A percentile compares a stretch with the other conserved stretches of the same genome.
Evolutionary conservation across 2,888 invertebrate genomes (phyloP).

Genomic region (Lasioglossum oenotherae): DNA sequence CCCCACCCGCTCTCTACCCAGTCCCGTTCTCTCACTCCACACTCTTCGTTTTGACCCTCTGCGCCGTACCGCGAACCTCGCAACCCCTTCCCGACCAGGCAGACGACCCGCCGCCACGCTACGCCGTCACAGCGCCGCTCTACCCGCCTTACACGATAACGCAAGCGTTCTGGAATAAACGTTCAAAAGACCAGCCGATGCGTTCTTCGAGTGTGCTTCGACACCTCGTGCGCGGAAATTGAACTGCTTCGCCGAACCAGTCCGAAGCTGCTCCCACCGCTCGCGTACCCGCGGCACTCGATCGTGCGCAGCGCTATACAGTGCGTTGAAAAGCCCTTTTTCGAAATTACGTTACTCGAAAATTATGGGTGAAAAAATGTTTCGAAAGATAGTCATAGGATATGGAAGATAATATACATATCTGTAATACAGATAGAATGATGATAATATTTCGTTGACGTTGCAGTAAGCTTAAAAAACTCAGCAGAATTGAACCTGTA

Average conservation of each 20-base stretch:
- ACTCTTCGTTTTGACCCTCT: slow-evolving; percentile 50
- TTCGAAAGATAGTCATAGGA: too few species aligned
- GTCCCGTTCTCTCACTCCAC: slow-evolving; percentile 19
- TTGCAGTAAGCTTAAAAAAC: too few species aligned
- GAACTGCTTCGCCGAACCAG: neutral
- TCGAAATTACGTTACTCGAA: neutral
- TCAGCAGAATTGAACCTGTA: too few species aligned
- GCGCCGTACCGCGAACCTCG: slow-evolving; percentile 56
- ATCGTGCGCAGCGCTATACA: neutral
- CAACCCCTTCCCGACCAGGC: slow-evolving; percentile 14
- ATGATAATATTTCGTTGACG: too few species aligned
- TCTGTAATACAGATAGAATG: too few species aligned
- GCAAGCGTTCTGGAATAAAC: slow-evolving; percentile 69
- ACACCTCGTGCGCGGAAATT: slow-evolving; percentile 13
- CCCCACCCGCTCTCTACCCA: slow-evolving; percentile 21
- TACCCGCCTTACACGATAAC: slow-evolving; percentile 67
- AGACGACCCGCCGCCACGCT: slow-evolving; percentile 38
- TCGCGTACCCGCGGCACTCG: neutral
- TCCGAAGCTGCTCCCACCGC: neutral
- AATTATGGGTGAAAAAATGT: too few species aligned
- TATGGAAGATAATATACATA: too few species aligned
- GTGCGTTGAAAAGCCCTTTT: neutral
- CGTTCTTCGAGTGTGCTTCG: slow-evolving; percentile 63
- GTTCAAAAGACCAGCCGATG: slow-evolving; percentile 70
- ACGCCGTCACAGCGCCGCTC: slow-evolving; percentile 18